Percentiles rank a stretch among this genome's conserved stretches.
phyloP scores from a whole-genome alignment of 1,140 invertebrate genomes.

The Mylabris phalerata region DNA sequence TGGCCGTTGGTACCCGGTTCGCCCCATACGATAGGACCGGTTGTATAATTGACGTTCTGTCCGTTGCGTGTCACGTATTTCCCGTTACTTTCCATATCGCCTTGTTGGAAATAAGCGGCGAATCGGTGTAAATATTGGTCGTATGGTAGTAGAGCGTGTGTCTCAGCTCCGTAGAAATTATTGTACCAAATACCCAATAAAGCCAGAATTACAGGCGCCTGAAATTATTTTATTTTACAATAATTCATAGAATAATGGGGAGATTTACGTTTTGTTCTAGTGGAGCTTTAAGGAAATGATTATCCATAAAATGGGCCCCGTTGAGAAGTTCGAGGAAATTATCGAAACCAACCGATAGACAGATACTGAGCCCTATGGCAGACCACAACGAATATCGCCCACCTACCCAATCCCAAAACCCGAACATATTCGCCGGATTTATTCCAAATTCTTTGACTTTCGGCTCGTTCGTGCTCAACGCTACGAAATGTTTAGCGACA shows the following conservation, averaged over 20 bases:
- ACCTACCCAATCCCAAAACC: slow-evolving; percentile 99
- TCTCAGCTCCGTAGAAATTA: slow-evolving; percentile 93
- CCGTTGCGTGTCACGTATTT: slow-evolving; percentile 86
- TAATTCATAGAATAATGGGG: no score
- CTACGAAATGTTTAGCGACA: slow-evolving; percentile 86
- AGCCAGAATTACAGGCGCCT: slow-evolving; percentile 92
- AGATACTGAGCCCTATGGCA: slow-evolving; percentile 95
- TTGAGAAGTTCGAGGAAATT: slow-evolving; percentile 90
- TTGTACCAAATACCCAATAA: slow-evolving; percentile 93
- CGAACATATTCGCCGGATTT: slow-evolving; percentile 96
- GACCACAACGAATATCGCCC: slow-evolving; percentile 98
- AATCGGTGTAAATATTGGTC: slow-evolving; percentile 98
- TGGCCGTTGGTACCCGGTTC: slow-evolving; percentile 99
- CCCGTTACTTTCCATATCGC: slow-evolving; percentile 99
- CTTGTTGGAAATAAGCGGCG: slow-evolving; percentile 99
- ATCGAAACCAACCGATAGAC: slow-evolving; percentile 87
- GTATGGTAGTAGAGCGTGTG: slow-evolving; percentile 93
- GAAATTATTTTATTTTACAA: slow-evolving; percentile 30
- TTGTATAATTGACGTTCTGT: slow-evolving; percentile 42
- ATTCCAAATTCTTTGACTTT: slow-evolving; percentile 98
- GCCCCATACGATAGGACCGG: slow-evolving; percentile 70
- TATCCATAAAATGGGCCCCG: slow-evolving; percentile 91
- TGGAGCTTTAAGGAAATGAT: slow-evolving; percentile 84
- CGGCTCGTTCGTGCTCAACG: slow-evolving; percentile 88
- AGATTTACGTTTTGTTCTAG: slow-evolving; percentile 86